These are phyloP conservation scores for Condylostylus longicornis DNA, from an alignment of 1,140 invertebrate genomes.

Conservation along the genomic window DNA sequence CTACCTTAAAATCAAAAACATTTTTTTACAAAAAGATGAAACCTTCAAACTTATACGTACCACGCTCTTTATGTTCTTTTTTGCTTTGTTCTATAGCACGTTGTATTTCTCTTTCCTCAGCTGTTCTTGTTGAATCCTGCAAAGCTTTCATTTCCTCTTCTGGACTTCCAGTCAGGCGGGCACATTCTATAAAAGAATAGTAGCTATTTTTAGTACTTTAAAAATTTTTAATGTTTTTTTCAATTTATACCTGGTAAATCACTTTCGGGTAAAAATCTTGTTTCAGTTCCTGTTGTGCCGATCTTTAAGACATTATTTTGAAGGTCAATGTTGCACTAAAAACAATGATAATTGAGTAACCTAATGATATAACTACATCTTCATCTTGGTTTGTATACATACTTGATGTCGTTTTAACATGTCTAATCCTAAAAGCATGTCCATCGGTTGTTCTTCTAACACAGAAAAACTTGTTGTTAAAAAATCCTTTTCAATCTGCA, in stretches of 20 bases:
- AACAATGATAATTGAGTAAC: conserved; percentile 3
- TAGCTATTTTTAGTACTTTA: no score
- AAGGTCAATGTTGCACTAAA: conserved; percentile 82
- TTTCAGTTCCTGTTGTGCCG: conserved; percentile 90
- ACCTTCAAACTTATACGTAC: no score
- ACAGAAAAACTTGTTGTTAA: conserved; percentile 94
- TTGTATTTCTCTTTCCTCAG: conserved; percentile 30
- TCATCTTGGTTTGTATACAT: no score
- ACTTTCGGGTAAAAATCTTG: conserved; percentile 74
- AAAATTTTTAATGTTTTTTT: no score
- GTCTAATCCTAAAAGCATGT: conserved; percentile 93
- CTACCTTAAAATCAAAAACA: conserved; percentile 3
- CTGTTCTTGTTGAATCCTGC: conserved; percentile 23
- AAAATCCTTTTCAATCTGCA: conserved; percentile 87
- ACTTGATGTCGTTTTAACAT: conserved; percentile 94
- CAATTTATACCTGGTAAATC: conserved; percentile 74
- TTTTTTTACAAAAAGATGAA: conserved; percentile 1
- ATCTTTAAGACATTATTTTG: conserved; percentile 78
- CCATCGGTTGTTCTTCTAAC: conserved; percentile 95
- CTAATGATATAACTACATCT: neutral
- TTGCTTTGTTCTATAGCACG: conserved; percentile 38
- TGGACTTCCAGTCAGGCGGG: conserved; percentile 35
- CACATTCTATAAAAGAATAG: no score
- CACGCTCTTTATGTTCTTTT: no score
- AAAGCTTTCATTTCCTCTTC: conserved; percentile 35